Conservation (phyloP, 2,797 vertebrate genomes). For the Mus minutoides region DNA sequence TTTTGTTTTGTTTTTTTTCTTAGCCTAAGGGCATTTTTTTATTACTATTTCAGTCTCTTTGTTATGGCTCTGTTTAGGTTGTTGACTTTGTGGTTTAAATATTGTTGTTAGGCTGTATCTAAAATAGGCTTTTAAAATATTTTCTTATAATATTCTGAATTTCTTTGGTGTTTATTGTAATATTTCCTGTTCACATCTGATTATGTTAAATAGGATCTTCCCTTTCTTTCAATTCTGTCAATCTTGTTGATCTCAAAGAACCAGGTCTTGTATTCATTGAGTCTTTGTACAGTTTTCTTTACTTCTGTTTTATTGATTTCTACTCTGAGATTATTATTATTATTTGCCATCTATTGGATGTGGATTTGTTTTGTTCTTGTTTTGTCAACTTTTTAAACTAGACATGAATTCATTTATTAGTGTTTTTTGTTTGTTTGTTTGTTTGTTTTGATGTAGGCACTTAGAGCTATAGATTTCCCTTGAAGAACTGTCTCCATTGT, state of each 20-base stretch:
- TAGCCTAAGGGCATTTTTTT: not conserved
- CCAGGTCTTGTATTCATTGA: not conserved
- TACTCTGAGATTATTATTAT: not conserved
- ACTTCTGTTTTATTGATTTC: not conserved
- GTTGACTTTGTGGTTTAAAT: not conserved
- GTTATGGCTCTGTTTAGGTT: not conserved
- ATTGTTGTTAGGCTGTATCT: not conserved
- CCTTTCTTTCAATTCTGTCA: not conserved
- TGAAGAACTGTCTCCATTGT: not conserved
- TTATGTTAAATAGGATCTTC: not conserved
- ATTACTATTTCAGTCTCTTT: not conserved
- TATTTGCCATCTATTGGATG: not conserved
- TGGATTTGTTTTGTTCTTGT: not conserved
- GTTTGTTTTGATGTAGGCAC: not conserved
- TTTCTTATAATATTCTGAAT: not conserved
- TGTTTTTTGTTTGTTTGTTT: not conserved
- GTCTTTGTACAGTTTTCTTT: not conserved
- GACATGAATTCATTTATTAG: not conserved
- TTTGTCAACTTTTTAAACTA: not conserved
- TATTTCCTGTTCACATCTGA: not conserved
- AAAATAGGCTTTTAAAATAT: not conserved
- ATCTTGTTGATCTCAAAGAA: not conserved
- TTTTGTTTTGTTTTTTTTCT: not conserved
- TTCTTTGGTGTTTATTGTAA: not conserved
- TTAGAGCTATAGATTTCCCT: not conserved